Evolutionary conservation across 2,888 invertebrate species (phyloP), one percentile per base, ranked within the genome.

Genomic region (Acleris literana): DNA sequence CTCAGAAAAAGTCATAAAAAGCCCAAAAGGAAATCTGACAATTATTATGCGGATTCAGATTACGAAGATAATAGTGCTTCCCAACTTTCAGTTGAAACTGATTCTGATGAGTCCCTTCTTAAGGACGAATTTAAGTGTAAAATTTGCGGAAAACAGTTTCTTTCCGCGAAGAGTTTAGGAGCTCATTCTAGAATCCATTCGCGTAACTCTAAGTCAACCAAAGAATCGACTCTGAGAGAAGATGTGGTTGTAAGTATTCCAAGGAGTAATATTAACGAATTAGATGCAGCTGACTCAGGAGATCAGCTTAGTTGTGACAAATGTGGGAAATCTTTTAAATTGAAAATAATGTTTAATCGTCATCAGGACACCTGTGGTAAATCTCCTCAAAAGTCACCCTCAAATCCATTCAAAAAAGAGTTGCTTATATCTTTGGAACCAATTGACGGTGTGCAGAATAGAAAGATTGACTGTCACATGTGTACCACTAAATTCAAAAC

Each of bases 261-360:
- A 13, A 78, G 73, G 63, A 72, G 70, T 25, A 72, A 69, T 55
- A 64, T 62, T 25, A 72, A 69, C 54, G 63, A 61, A 2, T 76
- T 76, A 22, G 84, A 86, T 39, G 81, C 84, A 0, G 68, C 68
- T 0, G 85, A 86, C 17, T 79, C 77, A 1, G 88, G 88, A 5
- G 86, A 88, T 48, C 86, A 86, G 68, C 72, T 88, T 16, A 76
- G 72, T 7, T 93, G 93, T 64, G 82, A 87, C 1, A 85, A 81
- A 69, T 93, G 93, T 68, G 84, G 81, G 0, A 91, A 87, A 70
- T 82, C 81, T 0, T 93, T 93, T 71, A 93, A 93, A 74, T 74
- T 93, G 53, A 91, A 92, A 63, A 93, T 93, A 60, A 93, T 93
- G 93, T 71, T 93, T 56, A 92, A 92, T 57, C 83, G 92, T 0